Evolutionary conservation across 1,140 invertebrate genomes (phyloP), one percentile per base, ranked within the genome.

Genomic region (Aleiodes sp.): DNA sequence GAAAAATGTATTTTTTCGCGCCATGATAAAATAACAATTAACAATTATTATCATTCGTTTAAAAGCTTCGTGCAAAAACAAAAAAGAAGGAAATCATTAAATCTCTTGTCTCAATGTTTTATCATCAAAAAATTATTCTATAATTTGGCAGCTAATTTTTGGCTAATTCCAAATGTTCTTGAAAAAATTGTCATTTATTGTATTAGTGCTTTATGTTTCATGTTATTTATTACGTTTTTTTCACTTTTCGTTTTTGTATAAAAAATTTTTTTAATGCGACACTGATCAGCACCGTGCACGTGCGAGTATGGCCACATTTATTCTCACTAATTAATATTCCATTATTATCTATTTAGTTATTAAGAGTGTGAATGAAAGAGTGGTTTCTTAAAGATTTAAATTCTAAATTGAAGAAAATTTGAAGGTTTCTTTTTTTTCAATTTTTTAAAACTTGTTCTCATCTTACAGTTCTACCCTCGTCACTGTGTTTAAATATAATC

Each of bases 111-210:
- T 33, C 14, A 9, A 61, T 33, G 16, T n/a, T 7, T 29, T 29
- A 14, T 19, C 29, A 19, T 24, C 7, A 7, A 31, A 33, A 63
- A 21, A 39, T 35, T 39, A 31, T 28, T 64, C 19, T 43, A 31
- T 59, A 62, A 29, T 72, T 72, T 72, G 70, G 70, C 70, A 72
- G 60, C 65, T 65, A 68, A 68, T 52, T 26, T 52, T 72, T 72
- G 64, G 64, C 65, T 67, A 71, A 67, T 63, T 39, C 43, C 33
- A 56, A 62, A 63, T 46, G 19, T n/a, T 41, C 31, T 68, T 62
- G 16, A 39, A 68, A 68, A 61, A 35, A 61, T 35, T 33, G 29
- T 61, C 21, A 16, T 35, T 43, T 46, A 46, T 46, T 46, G 41
- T 46, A 46, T 46, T 46, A n/a, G 41, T 46, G 41, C 41, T 46